phyloP scores from a whole-genome alignment of 2,888 invertebrate genomes.

The Eupithecia abbreviata region DNA sequence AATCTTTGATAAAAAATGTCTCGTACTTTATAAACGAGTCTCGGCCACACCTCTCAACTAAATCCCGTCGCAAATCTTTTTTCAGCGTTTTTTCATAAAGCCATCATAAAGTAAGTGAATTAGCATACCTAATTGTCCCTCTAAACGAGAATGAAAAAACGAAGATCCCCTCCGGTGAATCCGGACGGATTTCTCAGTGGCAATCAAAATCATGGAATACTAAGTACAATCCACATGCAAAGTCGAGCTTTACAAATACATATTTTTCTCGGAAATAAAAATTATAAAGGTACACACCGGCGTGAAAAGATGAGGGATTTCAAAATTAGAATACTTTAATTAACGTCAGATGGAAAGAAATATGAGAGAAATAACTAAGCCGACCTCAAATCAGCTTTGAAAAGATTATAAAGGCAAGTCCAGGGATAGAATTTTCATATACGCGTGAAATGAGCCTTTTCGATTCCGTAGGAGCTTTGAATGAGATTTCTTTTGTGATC shows the following conservation, averaged over 20 bases:
- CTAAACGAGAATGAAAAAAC: slow-evolving; percentile 73
- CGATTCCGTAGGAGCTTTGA: slow-evolving; percentile 58
- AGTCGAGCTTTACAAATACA: slow-evolving; percentile 60
- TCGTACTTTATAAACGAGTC: slow-evolving; percentile 26
- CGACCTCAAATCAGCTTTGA: slow-evolving; percentile 59
- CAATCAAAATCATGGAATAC: slow-evolving; percentile 78
- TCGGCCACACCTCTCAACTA: slow-evolving; percentile 52
- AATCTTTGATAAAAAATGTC: slow-evolving; percentile 27
- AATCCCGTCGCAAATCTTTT: slow-evolving; percentile 68
- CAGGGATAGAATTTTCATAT: slow-evolving; percentile 57
- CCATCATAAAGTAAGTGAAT: slow-evolving; percentile 77
- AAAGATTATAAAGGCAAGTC: slow-evolving; percentile 57
- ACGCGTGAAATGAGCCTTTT: slow-evolving; percentile 63
- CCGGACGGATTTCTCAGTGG: slow-evolving; percentile 70
- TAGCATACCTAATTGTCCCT: slow-evolving; percentile 80
- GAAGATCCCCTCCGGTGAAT: slow-evolving; percentile 64
- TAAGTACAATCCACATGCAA: slow-evolving; percentile 72
- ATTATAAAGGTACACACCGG: slow-evolving; percentile 54
- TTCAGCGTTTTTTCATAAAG: slow-evolving; percentile 65
- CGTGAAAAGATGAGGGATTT: slow-evolving; percentile 51
- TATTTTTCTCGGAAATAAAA: slow-evolving; percentile 63
- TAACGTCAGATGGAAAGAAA: slow-evolving; percentile 61
- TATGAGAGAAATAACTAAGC: slow-evolving; percentile 55
- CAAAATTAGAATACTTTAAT: slow-evolving; percentile 70
- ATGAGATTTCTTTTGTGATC: slow-evolving; percentile 54